Evolutionary conservation across 2,888 invertebrate species (phyloP).

Genomic region (Eupithecia subumbrata): DNA sequence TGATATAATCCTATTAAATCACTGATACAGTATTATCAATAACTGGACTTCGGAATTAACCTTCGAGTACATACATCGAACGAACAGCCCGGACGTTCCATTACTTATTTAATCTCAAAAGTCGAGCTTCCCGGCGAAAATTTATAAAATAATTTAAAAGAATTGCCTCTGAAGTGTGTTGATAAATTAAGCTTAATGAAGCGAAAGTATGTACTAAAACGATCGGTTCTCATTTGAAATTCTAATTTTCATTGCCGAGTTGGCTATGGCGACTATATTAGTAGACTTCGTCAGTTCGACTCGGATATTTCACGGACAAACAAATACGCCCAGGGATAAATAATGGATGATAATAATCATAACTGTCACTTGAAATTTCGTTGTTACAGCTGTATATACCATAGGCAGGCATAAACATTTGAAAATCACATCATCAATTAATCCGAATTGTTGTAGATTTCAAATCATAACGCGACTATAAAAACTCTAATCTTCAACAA

Average conservation of each 20-base stretch:
- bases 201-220: conserved; percentile 37
- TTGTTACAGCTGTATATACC: not conserved
- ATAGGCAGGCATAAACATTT: not conserved
- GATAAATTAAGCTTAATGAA: conserved; percentile 47
- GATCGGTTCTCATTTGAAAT: conserved; percentile 57
- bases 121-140: conserved; percentile 16
- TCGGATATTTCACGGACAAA: conserved; percentile 53
- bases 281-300: conserved; percentile 48
- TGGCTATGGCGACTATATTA: conserved; percentile 47
- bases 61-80: conserved; percentile 43
- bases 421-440: not conserved
- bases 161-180: conserved; percentile 28
- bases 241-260: conserved; percentile 52
- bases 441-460: not conserved
- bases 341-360: conserved; percentile 41
- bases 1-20: conserved; percentile 44
- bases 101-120: conserved; percentile 32
- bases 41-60: conserved; percentile 49
- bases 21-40: conserved; percentile 51
- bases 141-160: conserved; percentile 26
- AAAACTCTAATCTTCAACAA: conserved; percentile 8
- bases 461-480: not conserved
- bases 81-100: conserved; percentile 52
- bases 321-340: conserved; percentile 40
- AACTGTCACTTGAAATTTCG: not conserved